Conservation (phyloP, 2,797 vertebrate species). For the Sciurus carolinensis region DNA sequence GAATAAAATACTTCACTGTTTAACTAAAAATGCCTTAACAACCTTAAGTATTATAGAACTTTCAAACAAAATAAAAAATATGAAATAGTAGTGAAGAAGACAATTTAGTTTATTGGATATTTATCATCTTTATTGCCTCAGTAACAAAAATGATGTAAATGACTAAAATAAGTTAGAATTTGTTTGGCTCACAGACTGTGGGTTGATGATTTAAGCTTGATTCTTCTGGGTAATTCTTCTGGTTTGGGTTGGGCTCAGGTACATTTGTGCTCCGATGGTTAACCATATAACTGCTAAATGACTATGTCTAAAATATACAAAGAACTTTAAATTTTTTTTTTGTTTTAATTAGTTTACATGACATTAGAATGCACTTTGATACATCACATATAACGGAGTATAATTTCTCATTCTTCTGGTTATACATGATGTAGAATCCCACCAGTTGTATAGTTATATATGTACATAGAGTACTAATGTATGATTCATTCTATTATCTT, state of each 20-base stretch:
- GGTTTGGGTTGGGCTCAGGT: not conserved
- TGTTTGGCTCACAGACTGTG: not conserved
- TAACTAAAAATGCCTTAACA: not conserved
- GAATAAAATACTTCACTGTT: not conserved
- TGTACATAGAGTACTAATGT: no score
- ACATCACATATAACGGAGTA: no score
- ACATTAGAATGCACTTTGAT: no score
- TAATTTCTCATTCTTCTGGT: no score
- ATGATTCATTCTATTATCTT: no score
- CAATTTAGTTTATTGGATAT: not conserved
- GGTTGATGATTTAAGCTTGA: not conserved
- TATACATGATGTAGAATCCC: no score
- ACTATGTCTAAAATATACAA: no score
- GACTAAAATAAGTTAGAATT: not conserved
- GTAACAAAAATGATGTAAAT: not conserved
- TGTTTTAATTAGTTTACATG: no score
- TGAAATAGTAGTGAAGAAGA: not conserved
- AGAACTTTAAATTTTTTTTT: no score
- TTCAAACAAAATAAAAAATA: slow-evolving; percentile 30
- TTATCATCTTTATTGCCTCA: not conserved
- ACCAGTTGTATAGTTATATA: no score
- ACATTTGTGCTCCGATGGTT: not conserved
- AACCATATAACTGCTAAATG: no score
- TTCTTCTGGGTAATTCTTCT: not conserved
- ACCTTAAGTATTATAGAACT: slow-evolving; percentile 51